Conservation (phyloP, 2,888 invertebrate genomes). For the Drosophila melanosoma region DNA sequence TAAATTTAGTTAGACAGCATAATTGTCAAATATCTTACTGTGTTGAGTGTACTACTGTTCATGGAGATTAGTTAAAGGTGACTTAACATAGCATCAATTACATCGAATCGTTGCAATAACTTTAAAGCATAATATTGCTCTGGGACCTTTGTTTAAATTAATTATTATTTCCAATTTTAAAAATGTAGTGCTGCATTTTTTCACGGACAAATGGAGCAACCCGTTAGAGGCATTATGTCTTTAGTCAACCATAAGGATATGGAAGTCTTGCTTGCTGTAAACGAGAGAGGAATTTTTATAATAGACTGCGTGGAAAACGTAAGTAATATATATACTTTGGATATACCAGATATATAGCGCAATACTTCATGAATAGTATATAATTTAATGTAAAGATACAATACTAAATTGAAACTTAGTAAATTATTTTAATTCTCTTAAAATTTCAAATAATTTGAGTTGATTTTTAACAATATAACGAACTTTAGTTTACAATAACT, state of each 20-base stretch:
- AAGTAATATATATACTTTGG: constrained; percentile 83
- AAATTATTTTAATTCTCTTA: not conserved
- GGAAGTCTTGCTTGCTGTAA: constrained; percentile 95
- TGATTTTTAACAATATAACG: not conserved
- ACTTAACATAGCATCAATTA: not conserved
- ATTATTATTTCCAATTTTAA: not conserved
- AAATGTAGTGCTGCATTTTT: constrained; percentile 93
- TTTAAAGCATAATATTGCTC: not conserved
- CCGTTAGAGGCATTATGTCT: constrained; percentile 93
- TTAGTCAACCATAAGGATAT: constrained; percentile 94
- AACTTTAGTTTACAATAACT: too few species aligned
- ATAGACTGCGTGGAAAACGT: constrained; percentile 94
- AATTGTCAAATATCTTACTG: too few species aligned
- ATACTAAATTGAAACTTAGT: not conserved
- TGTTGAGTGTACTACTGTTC: not conserved
- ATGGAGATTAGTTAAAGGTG: not conserved
- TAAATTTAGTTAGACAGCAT: not conserved
- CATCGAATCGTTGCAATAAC: not conserved
- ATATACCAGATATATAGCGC: not conserved
- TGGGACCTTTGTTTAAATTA: not conserved
- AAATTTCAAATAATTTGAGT: not conserved
- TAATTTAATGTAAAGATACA: not conserved
- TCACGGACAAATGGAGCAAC: constrained; percentile 97
- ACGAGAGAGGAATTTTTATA: constrained; percentile 92
- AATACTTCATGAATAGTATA: not conserved